These are phyloP conservation scores for Austrolebias charrua DNA, from an alignment of 2,797 vertebrate genomes.

Conservation along the genomic window DNA sequence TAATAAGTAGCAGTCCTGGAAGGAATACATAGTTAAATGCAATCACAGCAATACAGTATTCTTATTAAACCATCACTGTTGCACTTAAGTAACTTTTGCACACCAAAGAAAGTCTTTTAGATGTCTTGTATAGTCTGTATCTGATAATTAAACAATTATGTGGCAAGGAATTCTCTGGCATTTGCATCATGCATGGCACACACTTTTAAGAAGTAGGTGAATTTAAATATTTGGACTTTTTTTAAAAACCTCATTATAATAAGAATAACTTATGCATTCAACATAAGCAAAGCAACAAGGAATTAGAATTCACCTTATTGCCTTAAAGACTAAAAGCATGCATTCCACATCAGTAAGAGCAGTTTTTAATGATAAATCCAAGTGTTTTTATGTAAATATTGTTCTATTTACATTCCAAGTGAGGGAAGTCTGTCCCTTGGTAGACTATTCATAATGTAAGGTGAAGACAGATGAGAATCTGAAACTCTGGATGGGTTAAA, in stretches of 20 bases:
- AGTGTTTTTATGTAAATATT: constrained; percentile 79
- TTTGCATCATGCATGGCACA: neutral
- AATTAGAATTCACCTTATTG: constrained; percentile 78
- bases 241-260: constrained; percentile 60
- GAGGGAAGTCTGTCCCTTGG: constrained; percentile 63
- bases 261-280: constrained; percentile 69
- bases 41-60: too few species aligned
- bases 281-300: constrained; percentile 64
- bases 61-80: too few species aligned
- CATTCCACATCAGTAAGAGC: constrained; percentile 67
- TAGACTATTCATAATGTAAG: constrained; percentile 61
- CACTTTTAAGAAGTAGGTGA: constrained; percentile 49
- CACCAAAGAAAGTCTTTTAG: neutral
- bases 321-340: constrained; percentile 59
- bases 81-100: neutral
- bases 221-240: constrained; percentile 55
- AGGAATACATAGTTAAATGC: too few species aligned
- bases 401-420: constrained; percentile 79
- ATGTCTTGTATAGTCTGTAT: neutral
- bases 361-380: constrained; percentile 74
- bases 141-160: neutral
- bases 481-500: constrained; percentile 76
- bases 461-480: constrained; percentile 69
- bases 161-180: neutral
- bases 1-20: too few species aligned